Conservation (phyloP, 1,140 invertebrate genomes). For the Venustaconcha ellipsiformis region DNA sequence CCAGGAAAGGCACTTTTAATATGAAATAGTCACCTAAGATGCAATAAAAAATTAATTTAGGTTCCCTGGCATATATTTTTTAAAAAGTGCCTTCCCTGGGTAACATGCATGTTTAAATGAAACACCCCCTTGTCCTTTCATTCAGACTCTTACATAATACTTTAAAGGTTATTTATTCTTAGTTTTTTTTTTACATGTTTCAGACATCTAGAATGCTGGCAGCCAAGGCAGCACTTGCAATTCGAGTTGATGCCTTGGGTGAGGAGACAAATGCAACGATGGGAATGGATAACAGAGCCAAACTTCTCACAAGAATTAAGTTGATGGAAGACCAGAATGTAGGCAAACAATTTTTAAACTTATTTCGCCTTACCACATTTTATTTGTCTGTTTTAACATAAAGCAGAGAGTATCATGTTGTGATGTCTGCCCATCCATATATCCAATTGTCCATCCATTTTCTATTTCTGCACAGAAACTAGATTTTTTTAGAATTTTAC, state of each 20-base stretch:
- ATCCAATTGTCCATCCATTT: background rate
- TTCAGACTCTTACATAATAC: no score
- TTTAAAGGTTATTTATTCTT: no score
- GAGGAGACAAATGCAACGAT: slow-evolving; percentile 85
- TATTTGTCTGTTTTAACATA: background rate
- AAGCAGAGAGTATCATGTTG: background rate
- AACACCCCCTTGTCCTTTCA: no score
- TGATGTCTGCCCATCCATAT: background rate
- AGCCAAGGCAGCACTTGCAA: slow-evolving; percentile 93
- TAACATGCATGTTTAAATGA: no score
- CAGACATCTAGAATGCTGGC: slow-evolving; percentile 97
- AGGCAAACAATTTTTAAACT: slow-evolving; percentile 50
- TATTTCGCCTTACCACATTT: background rate
- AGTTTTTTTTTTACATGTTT: background rate
- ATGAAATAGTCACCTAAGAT: no score
- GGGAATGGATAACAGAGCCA: slow-evolving; percentile 88
- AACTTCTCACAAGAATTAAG: slow-evolving; percentile 83
- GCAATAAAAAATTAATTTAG: no score
- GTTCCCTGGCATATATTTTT: no score
- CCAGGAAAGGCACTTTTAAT: no score
- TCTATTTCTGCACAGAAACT: background rate
- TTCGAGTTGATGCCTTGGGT: slow-evolving; percentile 94
- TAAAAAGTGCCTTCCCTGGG: no score
- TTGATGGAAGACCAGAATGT: slow-evolving; percentile 88
- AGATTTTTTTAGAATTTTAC: background rate